These are phyloP conservation scores for Macroramphosus scolopax DNA, from an alignment of 2,797 vertebrate genomes.

Conservation along the genomic window DNA sequence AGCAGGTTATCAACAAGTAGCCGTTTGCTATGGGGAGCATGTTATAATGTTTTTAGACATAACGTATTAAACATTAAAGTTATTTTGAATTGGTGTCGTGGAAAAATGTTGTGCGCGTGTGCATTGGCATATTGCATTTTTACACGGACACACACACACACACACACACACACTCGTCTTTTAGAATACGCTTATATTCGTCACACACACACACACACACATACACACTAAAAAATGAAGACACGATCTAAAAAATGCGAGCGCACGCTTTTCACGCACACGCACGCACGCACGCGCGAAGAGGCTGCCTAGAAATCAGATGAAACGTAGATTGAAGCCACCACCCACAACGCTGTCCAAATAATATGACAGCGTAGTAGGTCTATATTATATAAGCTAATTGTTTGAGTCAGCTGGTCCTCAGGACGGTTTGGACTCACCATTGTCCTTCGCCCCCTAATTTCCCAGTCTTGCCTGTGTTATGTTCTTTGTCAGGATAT, in stretches of 20 bases:
- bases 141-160: slow-evolving; percentile 6
- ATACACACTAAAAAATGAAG: not conserved
- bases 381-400: too few relatives aligned
- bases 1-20: slow-evolving; percentile 36
- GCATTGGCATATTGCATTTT: too few relatives aligned
- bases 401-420: too few relatives aligned
- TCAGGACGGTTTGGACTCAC: not conserved
- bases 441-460: not conserved
- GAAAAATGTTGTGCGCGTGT: too few relatives aligned
- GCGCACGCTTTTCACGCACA: too few relatives aligned
- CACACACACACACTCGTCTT: slow-evolving; percentile 4
- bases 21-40: not conserved
- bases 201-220: slow-evolving; percentile 6
- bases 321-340: slow-evolving; percentile 19
- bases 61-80: too few relatives aligned
- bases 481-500: slow-evolving; percentile 45
- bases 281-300: not conserved
- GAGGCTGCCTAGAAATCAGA: not conserved
- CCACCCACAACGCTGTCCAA: slow-evolving; percentile 39
- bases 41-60: not conserved
- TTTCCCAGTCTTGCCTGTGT: slow-evolving; percentile 10
- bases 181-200: not conserved
- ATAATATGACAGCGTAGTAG: too few relatives aligned
- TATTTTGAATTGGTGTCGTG: too few relatives aligned
- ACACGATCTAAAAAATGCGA: too few relatives aligned